Conservation (phyloP, 2,797 vertebrate genomes). For the Sebastes dallii region DNA sequence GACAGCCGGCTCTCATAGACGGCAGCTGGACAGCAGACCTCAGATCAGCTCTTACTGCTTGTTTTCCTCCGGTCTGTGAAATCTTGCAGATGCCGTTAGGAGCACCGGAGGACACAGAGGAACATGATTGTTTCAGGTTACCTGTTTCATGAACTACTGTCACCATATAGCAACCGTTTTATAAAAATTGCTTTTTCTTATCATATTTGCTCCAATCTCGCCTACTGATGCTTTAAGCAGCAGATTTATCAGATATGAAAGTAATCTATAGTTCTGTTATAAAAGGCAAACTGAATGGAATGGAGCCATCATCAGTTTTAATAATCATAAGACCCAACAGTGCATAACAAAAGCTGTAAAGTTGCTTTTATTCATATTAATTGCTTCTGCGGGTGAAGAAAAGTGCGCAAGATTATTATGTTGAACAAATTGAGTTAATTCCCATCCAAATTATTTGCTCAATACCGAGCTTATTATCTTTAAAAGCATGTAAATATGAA, state of each 20-base stretch:
- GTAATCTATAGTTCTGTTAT: neutral
- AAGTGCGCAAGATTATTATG: neutral
- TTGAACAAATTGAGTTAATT: neutral
- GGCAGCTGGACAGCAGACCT: too few relatives aligned
- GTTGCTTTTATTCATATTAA: neutral
- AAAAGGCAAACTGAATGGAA: neutral
- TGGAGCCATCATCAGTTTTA: neutral
- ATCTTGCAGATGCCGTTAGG: too few relatives aligned
- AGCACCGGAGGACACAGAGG: too few relatives aligned
- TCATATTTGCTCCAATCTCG: too few relatives aligned
- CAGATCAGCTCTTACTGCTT: too few relatives aligned
- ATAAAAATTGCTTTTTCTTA: too few relatives aligned
- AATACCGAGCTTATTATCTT: neutral
- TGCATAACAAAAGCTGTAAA: neutral
- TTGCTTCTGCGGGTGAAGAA: neutral
- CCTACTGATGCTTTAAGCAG: neutral
- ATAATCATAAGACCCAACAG: neutral
- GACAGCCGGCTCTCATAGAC: too few relatives aligned
- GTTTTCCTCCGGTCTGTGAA: too few relatives aligned
- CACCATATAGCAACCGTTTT: accelerated
- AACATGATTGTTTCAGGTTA: too few relatives aligned
- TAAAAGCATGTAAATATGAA: neutral
- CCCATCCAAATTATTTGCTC: neutral
- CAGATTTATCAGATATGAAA: neutral
- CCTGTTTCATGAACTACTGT: too few relatives aligned